Conservation (phyloP, 2,888 invertebrate genomes). For the Choristoneura rosaceana region DNA sequence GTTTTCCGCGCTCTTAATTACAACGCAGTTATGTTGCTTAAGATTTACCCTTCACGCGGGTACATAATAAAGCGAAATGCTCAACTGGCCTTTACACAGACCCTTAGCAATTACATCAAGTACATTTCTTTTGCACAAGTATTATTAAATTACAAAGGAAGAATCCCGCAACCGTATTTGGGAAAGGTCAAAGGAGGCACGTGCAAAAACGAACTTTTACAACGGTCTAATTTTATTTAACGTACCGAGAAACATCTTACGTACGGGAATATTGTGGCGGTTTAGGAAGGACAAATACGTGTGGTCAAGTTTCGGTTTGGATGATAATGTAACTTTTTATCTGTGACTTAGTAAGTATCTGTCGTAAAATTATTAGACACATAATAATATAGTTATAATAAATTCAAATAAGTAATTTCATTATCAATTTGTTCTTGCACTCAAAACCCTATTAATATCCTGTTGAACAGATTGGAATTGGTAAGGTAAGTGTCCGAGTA, state of each 20-base stretch:
- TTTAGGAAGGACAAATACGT: not conserved
- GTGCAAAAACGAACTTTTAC: constrained; percentile 35
- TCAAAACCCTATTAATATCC: no score
- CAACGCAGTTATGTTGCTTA: not conserved
- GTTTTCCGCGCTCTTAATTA: no score
- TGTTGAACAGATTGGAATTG: no score
- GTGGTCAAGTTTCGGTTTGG: not conserved
- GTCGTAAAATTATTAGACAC: no score
- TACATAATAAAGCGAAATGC: constrained; percentile 6
- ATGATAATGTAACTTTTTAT: no score
- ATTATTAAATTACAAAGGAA: constrained; percentile 34
- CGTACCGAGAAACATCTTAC: constrained; percentile 21
- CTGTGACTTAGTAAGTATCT: no score
- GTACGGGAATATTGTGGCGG: not conserved
- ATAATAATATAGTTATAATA: no score
- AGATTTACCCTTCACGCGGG: not conserved
- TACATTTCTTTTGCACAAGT: constrained; percentile 32
- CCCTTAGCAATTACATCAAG: constrained; percentile 33
- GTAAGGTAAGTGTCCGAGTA: no score
- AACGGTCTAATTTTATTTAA: constrained; percentile 35
- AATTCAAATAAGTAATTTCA: no score
- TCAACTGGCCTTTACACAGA: not conserved
- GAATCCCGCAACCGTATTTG: constrained; percentile 24
- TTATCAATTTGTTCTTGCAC: no score
- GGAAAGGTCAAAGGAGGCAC: constrained; percentile 35